A percentile compares a stretch with the other conserved stretches of the same genome.
These are phyloP conservation scores for Proales similis DNA, from an alignment of 1,140 invertebrate species.

Conservation along the genomic window DNA sequence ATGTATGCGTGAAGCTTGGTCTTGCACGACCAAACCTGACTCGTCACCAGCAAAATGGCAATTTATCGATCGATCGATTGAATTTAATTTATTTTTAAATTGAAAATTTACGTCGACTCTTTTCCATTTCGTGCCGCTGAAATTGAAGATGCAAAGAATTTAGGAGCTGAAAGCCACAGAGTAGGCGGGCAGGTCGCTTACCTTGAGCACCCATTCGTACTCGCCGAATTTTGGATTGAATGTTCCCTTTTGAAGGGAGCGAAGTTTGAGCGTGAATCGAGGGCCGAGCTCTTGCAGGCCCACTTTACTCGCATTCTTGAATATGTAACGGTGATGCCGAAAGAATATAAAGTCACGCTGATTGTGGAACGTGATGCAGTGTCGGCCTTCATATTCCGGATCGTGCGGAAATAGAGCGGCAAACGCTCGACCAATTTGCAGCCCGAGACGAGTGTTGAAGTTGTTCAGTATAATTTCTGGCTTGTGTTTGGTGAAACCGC, in stretches of 20 bases:
- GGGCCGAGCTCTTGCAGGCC: constrained; percentile 88
- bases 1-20: background rate
- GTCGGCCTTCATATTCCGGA: constrained; percentile 81
- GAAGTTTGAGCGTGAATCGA: constrained; percentile 82
- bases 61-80: too few relatives aligned
- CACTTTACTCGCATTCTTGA: constrained; percentile 71
- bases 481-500: constrained; percentile 65
- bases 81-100: too few relatives aligned
- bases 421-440: constrained; percentile 80
- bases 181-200: constrained; percentile 44
- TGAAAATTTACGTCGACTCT: constrained; percentile 77
- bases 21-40: background rate
- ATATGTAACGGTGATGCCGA: constrained; percentile 93
- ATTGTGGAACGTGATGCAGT: constrained; percentile 94
- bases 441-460: constrained; percentile 84
- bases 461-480: constrained; percentile 95
- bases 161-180: background rate
- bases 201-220: constrained; percentile 91
- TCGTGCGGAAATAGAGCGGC: constrained; percentile 92
- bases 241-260: constrained; percentile 86
- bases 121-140: constrained; percentile 76
- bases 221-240: constrained; percentile 93
- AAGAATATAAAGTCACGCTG: constrained; percentile 98
- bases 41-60: too few relatives aligned
- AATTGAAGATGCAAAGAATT: constrained; percentile 40